Percentiles rank a stretch among this genome's conserved stretches.
Conservation (phyloP, 2,888 invertebrate genomes). For the Drosophila melanocephala region DNA sequence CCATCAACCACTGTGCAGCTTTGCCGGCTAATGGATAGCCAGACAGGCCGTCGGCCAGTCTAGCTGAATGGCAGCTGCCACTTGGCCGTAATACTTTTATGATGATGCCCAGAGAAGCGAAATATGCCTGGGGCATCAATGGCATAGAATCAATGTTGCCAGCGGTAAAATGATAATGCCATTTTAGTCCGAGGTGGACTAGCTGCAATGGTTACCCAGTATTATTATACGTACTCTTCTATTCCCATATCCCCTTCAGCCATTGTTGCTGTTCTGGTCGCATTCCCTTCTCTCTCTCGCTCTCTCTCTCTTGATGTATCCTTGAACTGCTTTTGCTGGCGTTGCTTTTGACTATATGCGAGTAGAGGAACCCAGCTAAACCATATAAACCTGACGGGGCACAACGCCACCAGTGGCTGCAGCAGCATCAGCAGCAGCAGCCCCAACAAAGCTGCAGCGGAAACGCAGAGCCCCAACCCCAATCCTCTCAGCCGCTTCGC, state of each 20-base stretch:
- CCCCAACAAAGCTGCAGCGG: conserved; percentile 64
- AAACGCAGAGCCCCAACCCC: conserved; percentile 32
- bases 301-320: conserved; percentile 50
- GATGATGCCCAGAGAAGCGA: conserved; percentile 68
- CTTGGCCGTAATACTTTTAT: conserved; percentile 68
- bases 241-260: background rate
- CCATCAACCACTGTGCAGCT: conserved; percentile 28
- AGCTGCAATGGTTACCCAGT: conserved; percentile 13
- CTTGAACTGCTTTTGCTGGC: conserved; percentile 72
- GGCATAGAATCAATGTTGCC: conserved; percentile 53
- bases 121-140: conserved; percentile 26
- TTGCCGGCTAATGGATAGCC: conserved; percentile 11
- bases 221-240: background rate
- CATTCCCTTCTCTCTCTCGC: background rate
- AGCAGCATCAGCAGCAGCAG: conserved; percentile 29
- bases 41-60: conserved; percentile 1
- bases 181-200: conserved; percentile 44
- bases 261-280: conserved; percentile 33
- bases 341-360: conserved; percentile 30
- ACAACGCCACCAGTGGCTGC: conserved; percentile 11
- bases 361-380: conserved; percentile 56
- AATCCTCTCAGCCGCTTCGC: background rate
- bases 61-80: conserved; percentile 51
- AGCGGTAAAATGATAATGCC: conserved; percentile 68
- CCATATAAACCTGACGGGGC: conserved; percentile 71